Evolutionary conservation across 2,113 vertebrate genomes (phyloP).

Genomic region (Etia nguti): DNA sequence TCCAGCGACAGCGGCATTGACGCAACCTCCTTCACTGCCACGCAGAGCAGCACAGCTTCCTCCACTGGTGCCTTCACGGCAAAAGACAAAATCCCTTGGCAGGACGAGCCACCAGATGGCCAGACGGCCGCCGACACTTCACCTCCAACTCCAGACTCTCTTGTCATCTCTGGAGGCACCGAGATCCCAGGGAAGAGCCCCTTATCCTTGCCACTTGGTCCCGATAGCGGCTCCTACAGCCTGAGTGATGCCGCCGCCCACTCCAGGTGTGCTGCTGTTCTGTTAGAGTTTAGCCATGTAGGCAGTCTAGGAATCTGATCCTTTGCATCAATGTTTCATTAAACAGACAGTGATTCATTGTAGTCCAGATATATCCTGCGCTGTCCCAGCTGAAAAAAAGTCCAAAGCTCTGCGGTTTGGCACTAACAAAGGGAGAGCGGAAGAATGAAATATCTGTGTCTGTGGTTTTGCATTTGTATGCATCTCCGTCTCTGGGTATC

Average conservation of each 20-base stretch:
- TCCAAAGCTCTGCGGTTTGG: conserved; percentile 41
- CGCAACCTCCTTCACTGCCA: conserved; percentile 86
- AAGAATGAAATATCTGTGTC: conserved; percentile 8
- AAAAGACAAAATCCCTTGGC: conserved; percentile 85
- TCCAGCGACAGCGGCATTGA: conserved; percentile 93
- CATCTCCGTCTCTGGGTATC: conserved; percentile 24
- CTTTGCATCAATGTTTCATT: conserved; percentile 20
- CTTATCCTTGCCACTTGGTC: conserved; percentile 69
- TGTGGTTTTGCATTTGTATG: conserved; percentile 27
- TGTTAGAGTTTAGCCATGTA: conserved; percentile 2
- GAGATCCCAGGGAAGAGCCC: conserved; percentile 80
- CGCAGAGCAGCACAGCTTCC: conserved; percentile 79
- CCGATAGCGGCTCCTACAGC: conserved; percentile 80
- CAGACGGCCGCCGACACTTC: conserved; percentile 70
- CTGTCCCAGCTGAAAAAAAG: conserved; percentile 29
- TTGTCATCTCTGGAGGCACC: conserved; percentile 58
- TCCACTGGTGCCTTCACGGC: conserved; percentile 66
- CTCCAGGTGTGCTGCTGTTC: conserved; percentile 75
- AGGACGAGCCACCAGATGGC: conserved; percentile 78
- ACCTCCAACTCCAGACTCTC: conserved; percentile 70
- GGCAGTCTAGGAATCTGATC: conserved; percentile 7
- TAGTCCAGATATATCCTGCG: conserved; percentile 36
- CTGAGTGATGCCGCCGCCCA: conserved; percentile 81
- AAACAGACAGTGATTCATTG: conserved; percentile 42
- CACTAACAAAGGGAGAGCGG: conserved; percentile 9